Evolutionary conservation across 2,888 invertebrate genomes (phyloP).

Genomic region (Petrolisthes cinctipes): DNA sequence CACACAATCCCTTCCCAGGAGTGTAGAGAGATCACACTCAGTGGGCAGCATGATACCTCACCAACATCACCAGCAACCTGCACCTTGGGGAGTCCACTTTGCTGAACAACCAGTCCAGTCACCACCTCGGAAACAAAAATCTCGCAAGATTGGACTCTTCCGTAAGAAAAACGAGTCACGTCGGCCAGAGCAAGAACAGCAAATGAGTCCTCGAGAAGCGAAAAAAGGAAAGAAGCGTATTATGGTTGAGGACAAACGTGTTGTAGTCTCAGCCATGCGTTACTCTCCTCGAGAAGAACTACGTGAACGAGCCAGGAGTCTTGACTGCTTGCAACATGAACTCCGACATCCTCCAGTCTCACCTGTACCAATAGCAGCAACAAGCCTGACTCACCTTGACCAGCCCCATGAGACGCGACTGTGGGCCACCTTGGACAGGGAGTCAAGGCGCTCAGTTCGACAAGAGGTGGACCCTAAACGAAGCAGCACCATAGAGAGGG

Average conservation of each 20-base stretch:
- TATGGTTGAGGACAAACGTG: constrained; percentile 38
- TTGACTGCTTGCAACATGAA: constrained; percentile 64
- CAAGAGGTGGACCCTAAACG: constrained; percentile 39
- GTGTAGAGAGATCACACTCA: constrained; percentile 37
- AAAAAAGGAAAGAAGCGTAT: constrained; percentile 26
- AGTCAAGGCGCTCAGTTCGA: constrained; percentile 33
- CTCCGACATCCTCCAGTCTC: constrained; percentile 55
- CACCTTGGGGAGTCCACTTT: constrained; percentile 35
- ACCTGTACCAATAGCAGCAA: constrained; percentile 35
- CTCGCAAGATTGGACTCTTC: constrained; percentile 61
- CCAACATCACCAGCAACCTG: not conserved
- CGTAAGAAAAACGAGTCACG: constrained; percentile 62
- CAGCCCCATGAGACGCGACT: constrained; percentile 39
- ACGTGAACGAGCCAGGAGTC: constrained; percentile 58
- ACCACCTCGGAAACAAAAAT: constrained; percentile 42
- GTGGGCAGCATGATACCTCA: constrained; percentile 14
- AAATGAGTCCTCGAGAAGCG: constrained; percentile 24
- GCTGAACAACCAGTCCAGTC: constrained; percentile 27
- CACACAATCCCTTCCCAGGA: constrained; percentile 22
- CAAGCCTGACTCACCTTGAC: constrained; percentile 45
- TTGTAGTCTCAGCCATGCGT: constrained; percentile 26
- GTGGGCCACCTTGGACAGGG: constrained; percentile 55
- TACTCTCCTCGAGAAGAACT: constrained; percentile 53
- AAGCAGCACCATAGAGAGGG: constrained; percentile 53
- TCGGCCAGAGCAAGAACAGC: constrained; percentile 35